Percentiles rank a stretch among this genome's conserved stretches.
These are phyloP conservation scores for Melieria crassipennis DNA, from an alignment of 2,888 invertebrate species.

Conservation along the genomic window DNA sequence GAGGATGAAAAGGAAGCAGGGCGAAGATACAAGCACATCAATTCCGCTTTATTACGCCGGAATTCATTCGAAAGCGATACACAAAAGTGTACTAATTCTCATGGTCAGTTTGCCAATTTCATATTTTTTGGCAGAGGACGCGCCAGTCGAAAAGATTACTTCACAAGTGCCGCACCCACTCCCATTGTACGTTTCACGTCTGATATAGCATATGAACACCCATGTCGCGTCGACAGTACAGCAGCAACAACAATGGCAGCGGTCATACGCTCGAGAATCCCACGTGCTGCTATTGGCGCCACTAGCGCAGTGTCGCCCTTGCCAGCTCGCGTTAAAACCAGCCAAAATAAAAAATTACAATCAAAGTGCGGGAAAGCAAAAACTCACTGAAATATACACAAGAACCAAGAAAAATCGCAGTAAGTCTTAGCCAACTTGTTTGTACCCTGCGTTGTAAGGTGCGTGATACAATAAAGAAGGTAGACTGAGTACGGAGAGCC, in stretches of 20 bases:
- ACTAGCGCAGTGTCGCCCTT: no score
- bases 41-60: constrained; percentile 61
- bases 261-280: neutral
- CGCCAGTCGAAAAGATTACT: constrained; percentile 17
- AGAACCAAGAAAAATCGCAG: no score
- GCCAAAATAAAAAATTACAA: neutral
- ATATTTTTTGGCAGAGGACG: neutral
- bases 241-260: constrained; percentile 3
- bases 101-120: constrained; percentile 57
- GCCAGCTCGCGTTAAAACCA: no score
- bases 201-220: neutral
- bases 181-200: neutral
- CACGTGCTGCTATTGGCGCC: no score
- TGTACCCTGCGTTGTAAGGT: no score
- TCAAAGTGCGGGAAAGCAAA: no score
- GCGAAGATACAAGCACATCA: constrained; percentile 46
- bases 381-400: no score
- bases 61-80: constrained; percentile 51
- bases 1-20: constrained; percentile 18
- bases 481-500: no score
- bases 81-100: constrained; percentile 58
- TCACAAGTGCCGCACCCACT: constrained; percentile 17
- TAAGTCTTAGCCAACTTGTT: no score
- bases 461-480: no score
- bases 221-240: constrained; percentile 34